Conservation (phyloP, 2,797 vertebrate species). For the Crenuchus spilurus region DNA sequence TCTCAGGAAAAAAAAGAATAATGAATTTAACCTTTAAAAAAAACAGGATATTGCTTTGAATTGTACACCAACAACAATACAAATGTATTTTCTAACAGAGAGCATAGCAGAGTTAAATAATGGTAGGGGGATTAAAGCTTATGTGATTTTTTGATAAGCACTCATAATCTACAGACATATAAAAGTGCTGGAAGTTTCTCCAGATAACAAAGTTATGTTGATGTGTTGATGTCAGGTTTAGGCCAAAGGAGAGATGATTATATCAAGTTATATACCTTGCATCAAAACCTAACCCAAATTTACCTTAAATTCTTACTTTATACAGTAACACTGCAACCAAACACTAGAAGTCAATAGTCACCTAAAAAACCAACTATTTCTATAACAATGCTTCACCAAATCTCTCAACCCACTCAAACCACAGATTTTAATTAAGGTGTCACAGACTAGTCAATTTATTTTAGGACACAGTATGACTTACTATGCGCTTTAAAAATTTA, state of each 20-base stretch:
- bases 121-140: not conserved
- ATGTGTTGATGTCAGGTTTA: conserved; percentile 2
- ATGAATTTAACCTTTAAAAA: not conserved
- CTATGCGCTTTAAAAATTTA: too few relatives aligned
- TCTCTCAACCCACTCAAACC: too few relatives aligned
- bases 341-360: not conserved
- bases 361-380: too few relatives aligned
- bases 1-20: not conserved
- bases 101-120: not conserved
- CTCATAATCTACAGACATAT: not conserved
- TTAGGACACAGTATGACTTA: too few relatives aligned
- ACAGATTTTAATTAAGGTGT: too few relatives aligned
- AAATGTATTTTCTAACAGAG: not conserved
- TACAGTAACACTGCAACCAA: conserved; percentile 4
- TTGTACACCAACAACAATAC: not conserved
- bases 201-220: not conserved
- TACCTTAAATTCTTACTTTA: not conserved
- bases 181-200: not conserved
- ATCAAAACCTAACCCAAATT: conserved; percentile 1
- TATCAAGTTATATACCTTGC: not conserved
- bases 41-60: not conserved
- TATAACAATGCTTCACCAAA: too few relatives aligned
- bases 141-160: not conserved
- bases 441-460: too few relatives aligned
- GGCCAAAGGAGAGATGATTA: conserved; percentile 9